Percentiles rank a stretch among this genome's conserved stretches.
phyloP scores from a whole-genome alignment of 1,140 invertebrate species.

The Drosophila azteca region DNA sequence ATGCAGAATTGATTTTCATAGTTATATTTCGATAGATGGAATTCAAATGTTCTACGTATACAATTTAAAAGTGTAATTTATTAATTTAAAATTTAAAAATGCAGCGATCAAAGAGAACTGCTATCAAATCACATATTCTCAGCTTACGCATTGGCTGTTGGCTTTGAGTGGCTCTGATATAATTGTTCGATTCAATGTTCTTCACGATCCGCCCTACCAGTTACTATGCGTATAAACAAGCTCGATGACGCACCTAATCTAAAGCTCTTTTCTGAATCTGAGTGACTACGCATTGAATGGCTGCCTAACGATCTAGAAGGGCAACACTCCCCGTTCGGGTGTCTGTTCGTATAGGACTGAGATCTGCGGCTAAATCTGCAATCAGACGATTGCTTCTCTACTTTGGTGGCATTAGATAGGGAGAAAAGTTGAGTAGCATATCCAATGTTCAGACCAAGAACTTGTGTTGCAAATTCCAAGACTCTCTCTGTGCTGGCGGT shows the following conservation, averaged over 20 bases:
- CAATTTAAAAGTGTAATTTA: too few relatives aligned
- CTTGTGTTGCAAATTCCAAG: slow-evolving; percentile 40
- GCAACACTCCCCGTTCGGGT: too few relatives aligned
- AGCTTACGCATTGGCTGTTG: too few relatives aligned
- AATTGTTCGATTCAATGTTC: background rate
- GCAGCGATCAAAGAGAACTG: too few relatives aligned
- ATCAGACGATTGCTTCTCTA: slow-evolving; percentile 9
- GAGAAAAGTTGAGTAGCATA: slow-evolving; percentile 15
- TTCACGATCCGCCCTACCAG: slow-evolving; percentile 2
- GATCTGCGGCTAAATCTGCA: background rate
- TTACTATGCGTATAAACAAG: slow-evolving; percentile 22
- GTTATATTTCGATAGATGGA: too few relatives aligned
- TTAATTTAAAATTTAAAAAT: too few relatives aligned
- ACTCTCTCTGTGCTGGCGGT: background rate
- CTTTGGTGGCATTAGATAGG: slow-evolving; percentile 23
- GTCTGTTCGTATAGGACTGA: background rate
- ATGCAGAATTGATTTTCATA: too few relatives aligned
- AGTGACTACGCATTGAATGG: background rate
- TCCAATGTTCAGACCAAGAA: slow-evolving; percentile 21
- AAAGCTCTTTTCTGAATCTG: background rate
- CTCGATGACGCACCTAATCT: background rate
- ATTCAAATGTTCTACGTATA: too few relatives aligned
- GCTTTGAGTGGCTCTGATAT: too few relatives aligned
- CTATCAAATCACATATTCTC: too few relatives aligned
- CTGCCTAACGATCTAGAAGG: background rate